Evolutionary conservation across 1,140 invertebrate species (phyloP).

Genomic region (Drosophila nigromelanica): DNA sequence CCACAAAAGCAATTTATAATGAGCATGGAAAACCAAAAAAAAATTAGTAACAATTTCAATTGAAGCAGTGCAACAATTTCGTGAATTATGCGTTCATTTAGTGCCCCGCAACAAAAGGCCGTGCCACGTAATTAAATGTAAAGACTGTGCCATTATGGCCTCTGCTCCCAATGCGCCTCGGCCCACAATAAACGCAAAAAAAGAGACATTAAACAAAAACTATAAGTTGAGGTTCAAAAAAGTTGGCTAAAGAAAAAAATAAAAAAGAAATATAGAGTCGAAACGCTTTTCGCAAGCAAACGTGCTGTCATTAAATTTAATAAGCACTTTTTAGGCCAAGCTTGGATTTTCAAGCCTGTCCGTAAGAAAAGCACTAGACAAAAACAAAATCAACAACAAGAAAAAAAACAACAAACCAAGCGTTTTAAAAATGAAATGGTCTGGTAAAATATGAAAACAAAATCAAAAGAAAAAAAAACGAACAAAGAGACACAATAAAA

Average conservation of each 20-base stretch:
- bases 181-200: conserved; percentile 48
- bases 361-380: conserved; percentile 40
- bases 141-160: conserved; percentile 64
- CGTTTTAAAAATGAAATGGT: conserved; percentile 70
- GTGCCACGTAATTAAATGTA: conserved; percentile 73
- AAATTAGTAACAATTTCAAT: conserved; percentile 64
- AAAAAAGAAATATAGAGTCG: conserved; percentile 41
- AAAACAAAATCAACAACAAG: conserved; percentile 27
- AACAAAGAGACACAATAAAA: conserved; percentile 28
- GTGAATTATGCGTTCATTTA: conserved; percentile 43
- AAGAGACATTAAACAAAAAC: conserved; percentile 34
- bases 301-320: conserved; percentile 83
- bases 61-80: conserved; percentile 51
- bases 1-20: not conserved
- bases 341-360: conserved; percentile 69
- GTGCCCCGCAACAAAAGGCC: conserved; percentile 40
- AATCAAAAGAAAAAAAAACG: conserved; percentile 14
- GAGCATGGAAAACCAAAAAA: not conserved
- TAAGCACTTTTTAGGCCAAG: conserved; percentile 81
- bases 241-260: conserved; percentile 10
- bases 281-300: conserved; percentile 81
- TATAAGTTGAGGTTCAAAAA: conserved; percentile 44
- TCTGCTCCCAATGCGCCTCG: conserved; percentile 63
- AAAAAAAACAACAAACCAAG: conserved; percentile 46
- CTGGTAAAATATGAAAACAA: conserved; percentile 61